Evolutionary conservation across 2,888 invertebrate species (phyloP), one percentile per base, ranked within the genome.

Genomic region (Bibio marci): DNA sequence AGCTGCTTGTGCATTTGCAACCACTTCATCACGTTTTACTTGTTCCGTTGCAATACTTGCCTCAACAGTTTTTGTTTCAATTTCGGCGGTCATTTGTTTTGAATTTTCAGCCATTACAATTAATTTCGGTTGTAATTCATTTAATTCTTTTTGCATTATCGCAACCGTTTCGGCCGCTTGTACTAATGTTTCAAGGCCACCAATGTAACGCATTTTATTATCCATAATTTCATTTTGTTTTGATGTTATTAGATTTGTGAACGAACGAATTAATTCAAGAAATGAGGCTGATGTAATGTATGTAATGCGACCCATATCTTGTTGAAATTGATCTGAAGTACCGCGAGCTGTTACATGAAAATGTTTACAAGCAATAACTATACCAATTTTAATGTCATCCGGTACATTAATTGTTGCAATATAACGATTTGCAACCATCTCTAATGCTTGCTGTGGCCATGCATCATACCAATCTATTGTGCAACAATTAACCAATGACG

Each of bases 391-490:
- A 12, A 77, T 59, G 19, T 70, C 63, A 0, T 71, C 62, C 2
- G 68, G 67, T 1, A 76, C 70, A 34, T 71, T 65, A 30, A 82
- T 63, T 44, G 80, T 76, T 3, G 66, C 62, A 56, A 86, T 68
- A 53, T 80, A 85, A 55, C 79, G 74, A 32, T 64, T 59, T 0
- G 81, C 81, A n/a, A 82, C 80, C 49, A 87, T 87, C 66, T 82
- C 77, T 19, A 90, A 63, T 1, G 88, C 88, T 1, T 79, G 71
- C 49, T 79, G 74, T 0, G 88, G 87, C 88, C 88, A 90, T 39
- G 79, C 76, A 60, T 80, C 81, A 62, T 86, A 90, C 90, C 90
- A 91, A 60, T 91, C 88, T 47, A 90, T 88, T 3, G 90, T 88
- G 57, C 88, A 90, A 54, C 88, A 88, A 62, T 86, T 91, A 26